A percentile compares a stretch with the other conserved stretches of the same genome.
These are phyloP conservation scores for Corythucha ciliata DNA, from an alignment of 2,888 invertebrate species.

Conservation along the genomic window DNA sequence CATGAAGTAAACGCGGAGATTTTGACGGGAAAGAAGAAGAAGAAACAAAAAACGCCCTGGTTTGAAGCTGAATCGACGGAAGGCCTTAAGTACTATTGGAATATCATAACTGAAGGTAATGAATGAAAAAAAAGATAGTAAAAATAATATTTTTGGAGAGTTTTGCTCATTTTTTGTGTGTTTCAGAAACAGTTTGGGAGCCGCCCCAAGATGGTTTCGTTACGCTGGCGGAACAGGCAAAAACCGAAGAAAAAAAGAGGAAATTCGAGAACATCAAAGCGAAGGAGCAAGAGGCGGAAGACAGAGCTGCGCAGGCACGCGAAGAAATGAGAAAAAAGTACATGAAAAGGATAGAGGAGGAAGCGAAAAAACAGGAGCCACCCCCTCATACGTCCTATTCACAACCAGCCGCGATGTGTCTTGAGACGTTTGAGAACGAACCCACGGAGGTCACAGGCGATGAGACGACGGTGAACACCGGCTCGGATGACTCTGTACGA, in stretches of 20 bases:
- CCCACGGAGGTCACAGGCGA: background rate
- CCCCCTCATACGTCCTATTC: no score
- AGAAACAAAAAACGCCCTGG: background rate
- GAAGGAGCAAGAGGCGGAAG: constrained; percentile 38
- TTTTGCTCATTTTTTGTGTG: constrained; percentile 10
- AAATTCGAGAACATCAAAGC: constrained; percentile 35
- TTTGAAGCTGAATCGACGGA: background rate
- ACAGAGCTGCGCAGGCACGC: constrained; percentile 38
- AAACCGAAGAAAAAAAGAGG: constrained; percentile 42
- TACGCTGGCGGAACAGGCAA: constrained; percentile 45
- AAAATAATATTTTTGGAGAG: background rate
- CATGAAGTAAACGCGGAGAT: background rate
- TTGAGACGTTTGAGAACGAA: no score
- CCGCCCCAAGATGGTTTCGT: constrained; percentile 62
- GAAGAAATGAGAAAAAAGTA: constrained; percentile 39
- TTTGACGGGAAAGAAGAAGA: background rate
- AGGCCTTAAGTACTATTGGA: constrained; percentile 62
- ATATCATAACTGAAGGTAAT: constrained; percentile 68
- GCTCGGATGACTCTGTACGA: no score
- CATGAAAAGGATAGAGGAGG: constrained; percentile 32
- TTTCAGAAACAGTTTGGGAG: constrained; percentile 66
- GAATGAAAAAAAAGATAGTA: constrained; percentile 1
- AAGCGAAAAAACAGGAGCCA: background rate
- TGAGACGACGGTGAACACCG: background rate
- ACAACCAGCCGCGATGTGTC: no score